Evolutionary conservation across 2,888 invertebrate genomes (phyloP).

Genomic region (Cephus nigrinus): DNA sequence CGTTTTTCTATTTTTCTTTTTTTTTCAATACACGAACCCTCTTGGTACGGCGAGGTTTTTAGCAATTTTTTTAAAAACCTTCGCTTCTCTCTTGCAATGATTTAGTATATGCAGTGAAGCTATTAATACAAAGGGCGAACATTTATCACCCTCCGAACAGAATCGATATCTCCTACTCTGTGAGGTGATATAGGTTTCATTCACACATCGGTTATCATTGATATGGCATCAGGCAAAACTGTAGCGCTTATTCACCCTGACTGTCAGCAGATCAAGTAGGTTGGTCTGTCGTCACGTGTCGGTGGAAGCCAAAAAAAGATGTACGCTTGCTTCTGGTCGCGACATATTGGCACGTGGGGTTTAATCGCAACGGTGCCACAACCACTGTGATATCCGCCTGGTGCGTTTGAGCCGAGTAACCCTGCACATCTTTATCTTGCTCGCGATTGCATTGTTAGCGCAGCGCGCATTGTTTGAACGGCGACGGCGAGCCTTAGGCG

Average conservation of each 20-base stretch:
- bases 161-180: background rate
- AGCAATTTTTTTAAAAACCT: background rate
- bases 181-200: background rate
- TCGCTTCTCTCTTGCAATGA: background rate
- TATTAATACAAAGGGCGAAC: too few relatives aligned
- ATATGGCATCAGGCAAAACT: background rate
- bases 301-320: background rate
- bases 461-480: conserved; percentile 57
- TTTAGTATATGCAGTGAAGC: background rate
- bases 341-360: too few relatives aligned
- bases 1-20: background rate
- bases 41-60: background rate
- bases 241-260: background rate
- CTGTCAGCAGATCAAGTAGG: background rate
- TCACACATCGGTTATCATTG: background rate
- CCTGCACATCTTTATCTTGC: conserved; percentile 51
- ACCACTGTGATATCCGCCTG: background rate
- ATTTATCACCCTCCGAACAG: background rate
- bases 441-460: conserved; percentile 59
- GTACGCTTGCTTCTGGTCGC: background rate
- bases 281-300: background rate
- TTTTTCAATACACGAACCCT: background rate
- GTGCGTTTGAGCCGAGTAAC: background rate
- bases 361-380: background rate
- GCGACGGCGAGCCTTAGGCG: conserved; percentile 53